phyloP scores from a whole-genome alignment of 2,797 vertebrate genomes.

The Sebastiscus albofasciatus region DNA sequence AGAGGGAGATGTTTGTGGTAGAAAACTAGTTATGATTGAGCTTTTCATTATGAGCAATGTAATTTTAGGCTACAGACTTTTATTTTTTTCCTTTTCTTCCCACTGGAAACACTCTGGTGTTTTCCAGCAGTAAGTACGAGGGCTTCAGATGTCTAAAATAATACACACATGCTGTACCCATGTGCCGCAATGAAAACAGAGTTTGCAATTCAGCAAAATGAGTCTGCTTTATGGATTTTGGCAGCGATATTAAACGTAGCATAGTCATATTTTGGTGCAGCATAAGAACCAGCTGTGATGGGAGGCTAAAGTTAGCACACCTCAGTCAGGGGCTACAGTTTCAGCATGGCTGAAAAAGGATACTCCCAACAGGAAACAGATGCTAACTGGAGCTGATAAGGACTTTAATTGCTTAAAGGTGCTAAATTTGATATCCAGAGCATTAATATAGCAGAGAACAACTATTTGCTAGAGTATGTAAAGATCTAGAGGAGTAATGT shows the following conservation, averaged over 20 bases:
- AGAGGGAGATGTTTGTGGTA: slow-evolving; percentile 45
- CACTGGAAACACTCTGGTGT: slow-evolving; percentile 59
- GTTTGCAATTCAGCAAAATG: slow-evolving; percentile 69
- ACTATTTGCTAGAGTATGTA: too few relatives aligned
- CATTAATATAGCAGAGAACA: accelerated
- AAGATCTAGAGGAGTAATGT: too few relatives aligned
- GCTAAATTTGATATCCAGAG: too few relatives aligned
- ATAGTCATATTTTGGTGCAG: slow-evolving; percentile 49
- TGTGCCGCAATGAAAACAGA: slow-evolving; percentile 72
- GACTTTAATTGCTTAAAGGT: slow-evolving; percentile 1
- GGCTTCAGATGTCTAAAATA: slow-evolving; percentile 49
- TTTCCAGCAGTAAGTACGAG: slow-evolving; percentile 59
- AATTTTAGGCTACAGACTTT: slow-evolving; percentile 47
- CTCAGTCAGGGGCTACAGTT: slow-evolving; percentile 21
- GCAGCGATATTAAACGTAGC: slow-evolving; percentile 47
- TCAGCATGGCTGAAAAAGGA: slow-evolving; percentile 2
- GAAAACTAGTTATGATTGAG: slow-evolving; percentile 45
- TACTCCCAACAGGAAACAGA: not conserved
- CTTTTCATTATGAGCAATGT: slow-evolving; percentile 55
- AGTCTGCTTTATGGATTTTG: slow-evolving; percentile 64
- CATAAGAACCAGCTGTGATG: slow-evolving; percentile 55
- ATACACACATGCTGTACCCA: slow-evolving; percentile 61
- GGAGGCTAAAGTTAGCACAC: slow-evolving; percentile 55
- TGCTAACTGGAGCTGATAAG: slow-evolving; percentile 1
- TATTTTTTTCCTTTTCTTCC: slow-evolving; percentile 21